Evolutionary conservation across 1,140 invertebrate genomes (phyloP).

Genomic region (Brachionus angularis): DNA sequence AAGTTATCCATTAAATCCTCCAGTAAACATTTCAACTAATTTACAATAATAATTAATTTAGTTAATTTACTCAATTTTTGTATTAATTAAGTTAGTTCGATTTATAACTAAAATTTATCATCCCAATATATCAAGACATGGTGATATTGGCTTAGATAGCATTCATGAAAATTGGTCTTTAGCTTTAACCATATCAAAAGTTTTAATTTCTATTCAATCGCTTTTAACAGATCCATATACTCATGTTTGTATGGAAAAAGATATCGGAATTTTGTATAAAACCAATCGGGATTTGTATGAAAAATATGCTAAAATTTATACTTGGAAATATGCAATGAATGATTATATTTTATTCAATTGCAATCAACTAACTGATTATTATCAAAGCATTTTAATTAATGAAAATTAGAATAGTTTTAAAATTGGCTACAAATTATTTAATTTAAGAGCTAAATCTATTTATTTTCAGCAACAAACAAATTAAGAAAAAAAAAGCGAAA

Average conservation of each 20-base stretch:
- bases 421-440: too few species aligned
- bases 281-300: slow-evolving; percentile 73
- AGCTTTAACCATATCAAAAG: slow-evolving; percentile 81
- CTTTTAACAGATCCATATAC: slow-evolving; percentile 86
- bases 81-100: slow-evolving; percentile 52
- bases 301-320: slow-evolving; percentile 76
- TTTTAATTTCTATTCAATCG: slow-evolving; percentile 67
- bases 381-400: too few species aligned
- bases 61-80: neutral
- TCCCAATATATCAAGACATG: slow-evolving; percentile 87
- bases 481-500: too few species aligned
- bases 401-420: too few species aligned
- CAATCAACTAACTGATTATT: too few species aligned
- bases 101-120: slow-evolving; percentile 87
- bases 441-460: too few species aligned
- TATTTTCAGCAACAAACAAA: too few species aligned
- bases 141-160: slow-evolving; percentile 90
- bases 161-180: slow-evolving; percentile 86
- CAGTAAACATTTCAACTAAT: slow-evolving; percentile 63
- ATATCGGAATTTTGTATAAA: slow-evolving; percentile 72
- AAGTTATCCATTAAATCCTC: slow-evolving; percentile 85
- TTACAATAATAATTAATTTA: neutral
- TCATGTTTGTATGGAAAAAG: slow-evolving; percentile 86
- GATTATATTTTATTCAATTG: slow-evolving; percentile 61
- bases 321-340: slow-evolving; percentile 86